Base-by-base conservation (phyloP, 2,113 vertebrate genomes). In the Anguilla japonica region DNA sequence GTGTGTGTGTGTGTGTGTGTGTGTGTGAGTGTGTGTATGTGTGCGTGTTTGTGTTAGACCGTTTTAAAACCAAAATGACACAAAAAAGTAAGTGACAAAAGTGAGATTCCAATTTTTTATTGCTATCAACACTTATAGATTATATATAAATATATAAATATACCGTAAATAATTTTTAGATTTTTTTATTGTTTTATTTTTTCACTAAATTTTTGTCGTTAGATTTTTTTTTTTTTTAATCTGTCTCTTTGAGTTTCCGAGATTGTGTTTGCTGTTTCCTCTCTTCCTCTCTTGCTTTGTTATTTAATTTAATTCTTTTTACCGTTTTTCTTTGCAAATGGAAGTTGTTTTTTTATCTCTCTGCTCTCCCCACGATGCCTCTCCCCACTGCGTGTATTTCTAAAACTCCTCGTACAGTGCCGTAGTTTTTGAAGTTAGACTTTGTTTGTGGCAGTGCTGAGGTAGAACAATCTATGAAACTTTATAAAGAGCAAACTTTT, bases 361-460 rank as follows among this genome's bases (percentile, higher is more conserved):
- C 81, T 4, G 26, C 50, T 53, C 79, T 82, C 71, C 88, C 86
- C 82, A 79, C 79, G 81, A 90, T 89, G 90, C 88, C 79, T 26
- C 60, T 91, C 91, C 20, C 84, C 92, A 11, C 50, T 91, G 91
- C 95, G 94, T 95, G 94, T 96, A 95, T 96, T 96, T 96, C 95
- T 95, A 95, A 95, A 95, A 93, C 93, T 96, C 92, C 94, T 95
- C 92, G 94, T 96, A 95, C 93, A 92, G 94, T 92, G 95, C 94
- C 83, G 94, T 96, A 96, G 95, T 95, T 95, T 34, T 95, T 95
- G 93, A 95, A 94, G 94, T 94, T 96, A 96, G 95, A 94, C 93
- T 93, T 95, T 91, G 92, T 95, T 95, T 94, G 95, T 96, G 93
- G 94, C 95, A 94, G 95, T 96, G 95, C 96, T 95, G 95, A 96